phyloP scores from a whole-genome alignment of 2,797 vertebrate species.

The Ceryle rudis region DNA sequence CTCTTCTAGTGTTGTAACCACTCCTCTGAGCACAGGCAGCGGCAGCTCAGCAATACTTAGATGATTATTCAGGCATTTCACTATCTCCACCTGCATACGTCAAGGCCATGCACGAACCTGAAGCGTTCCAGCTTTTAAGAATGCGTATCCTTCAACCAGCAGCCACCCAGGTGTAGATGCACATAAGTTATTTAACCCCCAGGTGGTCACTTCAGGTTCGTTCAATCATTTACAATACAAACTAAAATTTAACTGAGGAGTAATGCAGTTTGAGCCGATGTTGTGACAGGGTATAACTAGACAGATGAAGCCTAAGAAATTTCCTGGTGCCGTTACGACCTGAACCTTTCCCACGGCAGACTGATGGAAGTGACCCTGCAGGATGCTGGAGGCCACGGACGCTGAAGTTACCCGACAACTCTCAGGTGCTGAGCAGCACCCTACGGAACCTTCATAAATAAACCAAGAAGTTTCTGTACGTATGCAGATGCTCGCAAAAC shows the following conservation, averaged over 20 bases:
- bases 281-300: neutral
- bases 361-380: neutral
- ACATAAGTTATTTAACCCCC: neutral
- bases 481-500: neutral
- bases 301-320: neutral
- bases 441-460: neutral
- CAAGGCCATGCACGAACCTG: neutral
- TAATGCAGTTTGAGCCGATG: neutral
- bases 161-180: neutral
- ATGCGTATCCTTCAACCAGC: neutral
- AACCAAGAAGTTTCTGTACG: neutral
- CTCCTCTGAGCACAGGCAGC: neutral
- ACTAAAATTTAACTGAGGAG: neutral
- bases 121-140: neutral
- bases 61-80: neutral
- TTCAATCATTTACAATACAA: constrained; percentile 4
- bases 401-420: neutral
- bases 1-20: neutral
- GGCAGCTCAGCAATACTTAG: neutral
- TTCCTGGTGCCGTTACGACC: neutral
- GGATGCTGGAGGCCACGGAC: neutral
- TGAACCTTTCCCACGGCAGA: neutral
- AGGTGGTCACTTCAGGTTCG: neutral
- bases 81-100: neutral
- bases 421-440: neutral